A percentile compares a stretch with the other conserved stretches of the same genome.
phyloP scores from a whole-genome alignment of 2,888 invertebrate genomes.

The Lamproptera curius region DNA sequence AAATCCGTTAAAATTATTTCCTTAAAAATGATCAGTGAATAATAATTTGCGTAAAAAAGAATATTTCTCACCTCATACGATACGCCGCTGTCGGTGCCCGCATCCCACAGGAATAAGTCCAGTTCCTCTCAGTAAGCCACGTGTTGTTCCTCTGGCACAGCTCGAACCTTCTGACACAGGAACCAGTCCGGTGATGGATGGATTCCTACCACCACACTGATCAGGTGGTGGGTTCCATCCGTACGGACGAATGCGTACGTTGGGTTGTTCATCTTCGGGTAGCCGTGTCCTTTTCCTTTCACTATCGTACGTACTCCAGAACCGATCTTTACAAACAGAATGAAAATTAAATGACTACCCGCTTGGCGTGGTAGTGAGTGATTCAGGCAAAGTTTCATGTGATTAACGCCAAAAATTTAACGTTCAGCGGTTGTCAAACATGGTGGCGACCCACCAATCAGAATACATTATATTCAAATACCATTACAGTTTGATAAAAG shows the following conservation, averaged over 20 bases:
- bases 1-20: too few species aligned
- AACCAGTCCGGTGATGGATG: constrained; percentile 95
- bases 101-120: constrained; percentile 96
- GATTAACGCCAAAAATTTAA: too few species aligned
- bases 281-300: constrained; percentile 66
- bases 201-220: constrained; percentile 52
- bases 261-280: constrained; percentile 56
- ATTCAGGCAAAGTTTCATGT: too few species aligned
- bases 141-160: constrained; percentile 92
- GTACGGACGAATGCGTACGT: constrained; percentile 59
- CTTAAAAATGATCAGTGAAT: too few species aligned
- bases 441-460: too few species aligned
- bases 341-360: too few species aligned
- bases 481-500: too few species aligned
- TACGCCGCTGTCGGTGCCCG: constrained; percentile 95
- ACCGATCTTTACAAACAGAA: too few species aligned
- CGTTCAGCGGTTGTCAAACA: too few species aligned
- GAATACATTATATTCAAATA: too few species aligned
- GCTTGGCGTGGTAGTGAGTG: too few species aligned
- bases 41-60: too few species aligned
- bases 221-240: constrained; percentile 53
- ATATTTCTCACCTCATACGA: constrained; percentile 86
- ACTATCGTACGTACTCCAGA: constrained; percentile 61
- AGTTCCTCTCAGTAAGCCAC: constrained; percentile 90
- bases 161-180: constrained; percentile 90